Evolutionary conservation across 2,888 invertebrate species (phyloP), one percentile per base, ranked within the genome.

Genomic region (Epinotia demarniana): DNA sequence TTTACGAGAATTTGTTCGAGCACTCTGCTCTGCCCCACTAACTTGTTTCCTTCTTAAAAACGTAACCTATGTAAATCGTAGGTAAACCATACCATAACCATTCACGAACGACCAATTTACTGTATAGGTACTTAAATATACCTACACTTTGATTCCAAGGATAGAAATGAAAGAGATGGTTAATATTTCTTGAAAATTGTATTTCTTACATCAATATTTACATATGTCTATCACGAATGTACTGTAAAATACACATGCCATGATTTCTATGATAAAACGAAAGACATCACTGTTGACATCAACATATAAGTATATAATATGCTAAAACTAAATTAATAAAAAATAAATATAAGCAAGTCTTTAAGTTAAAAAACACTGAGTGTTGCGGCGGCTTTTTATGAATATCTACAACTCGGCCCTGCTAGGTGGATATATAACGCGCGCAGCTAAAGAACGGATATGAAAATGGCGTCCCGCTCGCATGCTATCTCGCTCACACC

Each of bases 181-280:
- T 27, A n/a, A 12, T 55, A 46, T 12, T 46, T 71, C 69, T 58
- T 71, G 39, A 61, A 76, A 77, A 43, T 58, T 70, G 72, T 77
- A 77, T 76, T 66, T 63, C 77, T 78, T 80, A 79, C 43, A 74
- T 76, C 79, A 78, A 77, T 80, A 81, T 81, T 81, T 81, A 81
- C 81, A 81, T 75, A 76, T 53, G 57, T 72, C 64, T 68, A 62
- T 33, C 61, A 62, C 61, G 23, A 67, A 57, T 71, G 43, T 60
- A 76, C 64, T 60, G 58, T 73, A 60, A 60, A 69, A 70, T 70
- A 75, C 66, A 53, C 12, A 57, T 33, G 66, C 53, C 68, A 69
- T 53, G 73, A 60, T 70, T 69, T 55, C 39, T 61, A 61, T 60
- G 66, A 66, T 46, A 66, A 72, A 57, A 72, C 43, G n/a, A 18